Evolutionary conservation across 2,797 vertebrate genomes (phyloP).

Genomic region (Nyctalus aviator): DNA sequence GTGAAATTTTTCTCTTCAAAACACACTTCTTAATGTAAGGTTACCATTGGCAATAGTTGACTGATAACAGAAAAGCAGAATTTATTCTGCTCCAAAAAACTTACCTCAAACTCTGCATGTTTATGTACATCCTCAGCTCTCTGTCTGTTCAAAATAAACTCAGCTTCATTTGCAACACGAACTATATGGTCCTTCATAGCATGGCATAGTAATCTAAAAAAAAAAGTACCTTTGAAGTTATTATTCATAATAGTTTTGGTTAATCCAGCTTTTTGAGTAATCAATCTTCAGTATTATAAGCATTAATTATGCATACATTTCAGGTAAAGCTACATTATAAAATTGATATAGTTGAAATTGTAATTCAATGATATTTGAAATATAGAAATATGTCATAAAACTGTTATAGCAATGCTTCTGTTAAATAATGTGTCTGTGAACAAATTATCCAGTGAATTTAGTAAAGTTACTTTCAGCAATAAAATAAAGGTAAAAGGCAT

Average conservation of each 20-base stretch:
- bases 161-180: constrained; percentile 97
- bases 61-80: constrained; percentile 78
- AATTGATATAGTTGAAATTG: not conserved
- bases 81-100: constrained; percentile 59
- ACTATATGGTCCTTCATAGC: constrained; percentile 99
- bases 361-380: constrained; percentile 49
- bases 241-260: not conserved
- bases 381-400: not conserved
- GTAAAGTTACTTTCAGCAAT: not conserved
- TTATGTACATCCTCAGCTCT: constrained; percentile 98
- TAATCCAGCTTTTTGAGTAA: constrained; percentile 31
- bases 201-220: constrained; percentile 94
- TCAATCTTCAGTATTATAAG: constrained; percentile 18
- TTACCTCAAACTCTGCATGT: constrained; percentile 98
- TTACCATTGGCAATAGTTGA: constrained; percentile 72
- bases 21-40: constrained; percentile 63
- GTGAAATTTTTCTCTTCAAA: constrained; percentile 60
- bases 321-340: constrained; percentile 2
- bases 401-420: not conserved
- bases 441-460: not conserved
- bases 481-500: not conserved
- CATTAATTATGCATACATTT: not conserved
- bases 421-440: not conserved
- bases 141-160: constrained; percentile 98
- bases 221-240: constrained; percentile 55